Evolutionary conservation across 2,888 invertebrate genomes (phyloP).

Genomic region (Caenorhabditis virilis): DNA sequence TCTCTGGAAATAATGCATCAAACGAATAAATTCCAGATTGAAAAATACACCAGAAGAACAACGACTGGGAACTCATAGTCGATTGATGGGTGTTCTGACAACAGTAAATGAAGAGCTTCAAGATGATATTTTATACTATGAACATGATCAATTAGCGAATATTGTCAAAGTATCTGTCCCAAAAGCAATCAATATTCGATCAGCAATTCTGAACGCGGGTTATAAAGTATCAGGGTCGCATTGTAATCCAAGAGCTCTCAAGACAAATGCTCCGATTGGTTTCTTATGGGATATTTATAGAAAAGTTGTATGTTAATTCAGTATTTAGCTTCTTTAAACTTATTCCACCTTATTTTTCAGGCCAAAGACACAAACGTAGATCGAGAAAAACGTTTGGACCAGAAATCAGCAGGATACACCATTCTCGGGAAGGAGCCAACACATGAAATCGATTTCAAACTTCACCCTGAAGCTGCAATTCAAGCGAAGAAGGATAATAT

Average conservation of each 20-base stretch:
- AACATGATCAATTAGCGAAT: conserved; percentile 80
- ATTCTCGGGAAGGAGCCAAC: conserved; percentile 21
- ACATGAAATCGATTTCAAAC: conserved; percentile 53
- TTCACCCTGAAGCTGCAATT: conserved; percentile 56
- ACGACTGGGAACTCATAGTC: conserved; percentile 77
- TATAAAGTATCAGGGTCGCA: conserved; percentile 85
- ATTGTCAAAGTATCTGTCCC: conserved; percentile 70
- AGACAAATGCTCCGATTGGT: conserved; percentile 85
- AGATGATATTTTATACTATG: conserved; percentile 79
- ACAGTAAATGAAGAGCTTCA: conserved; percentile 74
- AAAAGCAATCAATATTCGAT: conserved; percentile 74
- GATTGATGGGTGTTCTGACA: conserved; percentile 82
- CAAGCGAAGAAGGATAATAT: conserved; percentile 54
- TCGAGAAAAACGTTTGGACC: conserved; percentile 31
- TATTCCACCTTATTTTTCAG: conserved; percentile 20
- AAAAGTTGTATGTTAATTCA: conserved; percentile 71
- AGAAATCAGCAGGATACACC: conserved; percentile 30
- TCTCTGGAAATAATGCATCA: too few species aligned
- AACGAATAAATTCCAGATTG: conserved; percentile 30
- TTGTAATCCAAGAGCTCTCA: conserved; percentile 83
- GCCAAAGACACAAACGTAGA: conserved; percentile 42
- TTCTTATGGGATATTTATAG: conserved; percentile 91
- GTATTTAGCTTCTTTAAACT: background rate
- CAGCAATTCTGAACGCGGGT: conserved; percentile 86
- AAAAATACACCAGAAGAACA: conserved; percentile 65